Evolutionary conservation across 2,113 vertebrate genomes (phyloP).

Genomic region (Corythornis madagascariensis): DNA sequence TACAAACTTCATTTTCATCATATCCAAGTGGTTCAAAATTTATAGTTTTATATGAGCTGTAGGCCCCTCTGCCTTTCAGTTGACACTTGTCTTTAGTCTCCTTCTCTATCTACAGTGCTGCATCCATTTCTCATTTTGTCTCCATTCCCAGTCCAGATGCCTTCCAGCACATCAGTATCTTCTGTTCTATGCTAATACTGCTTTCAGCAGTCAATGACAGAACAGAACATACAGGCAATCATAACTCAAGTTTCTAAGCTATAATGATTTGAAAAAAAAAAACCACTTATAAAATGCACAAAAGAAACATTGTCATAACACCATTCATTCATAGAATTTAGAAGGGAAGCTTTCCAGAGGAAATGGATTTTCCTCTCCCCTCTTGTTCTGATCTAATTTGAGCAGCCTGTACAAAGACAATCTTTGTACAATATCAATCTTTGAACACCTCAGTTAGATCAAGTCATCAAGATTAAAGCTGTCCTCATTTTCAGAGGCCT

Average conservation of each 20-base stretch:
- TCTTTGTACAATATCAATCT: neutral
- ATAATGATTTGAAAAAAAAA: neutral
- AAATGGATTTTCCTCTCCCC: neutral
- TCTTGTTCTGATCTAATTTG: neutral
- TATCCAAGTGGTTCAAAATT: neutral
- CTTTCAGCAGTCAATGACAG: neutral
- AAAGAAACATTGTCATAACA: neutral
- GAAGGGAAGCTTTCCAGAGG: neutral
- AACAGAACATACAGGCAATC: neutral
- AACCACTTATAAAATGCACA: neutral
- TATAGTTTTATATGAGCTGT: neutral
- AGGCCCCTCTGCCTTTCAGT: neutral
- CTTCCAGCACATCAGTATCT: neutral
- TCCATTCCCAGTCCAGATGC: neutral
- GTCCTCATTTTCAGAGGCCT: neutral
- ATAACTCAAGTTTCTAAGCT: neutral
- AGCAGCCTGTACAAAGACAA: neutral
- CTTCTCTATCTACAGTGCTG: neutral
- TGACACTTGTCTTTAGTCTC: neutral
- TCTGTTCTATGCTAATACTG: neutral
- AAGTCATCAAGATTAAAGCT: neutral
- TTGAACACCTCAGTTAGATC: neutral
- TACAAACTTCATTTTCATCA: neutral
- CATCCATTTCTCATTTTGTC: neutral
- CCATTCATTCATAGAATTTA: neutral